These are phyloP conservation scores for Phalloptychus januarius DNA, from an alignment of 2,797 vertebrate species.

Conservation along the genomic window DNA sequence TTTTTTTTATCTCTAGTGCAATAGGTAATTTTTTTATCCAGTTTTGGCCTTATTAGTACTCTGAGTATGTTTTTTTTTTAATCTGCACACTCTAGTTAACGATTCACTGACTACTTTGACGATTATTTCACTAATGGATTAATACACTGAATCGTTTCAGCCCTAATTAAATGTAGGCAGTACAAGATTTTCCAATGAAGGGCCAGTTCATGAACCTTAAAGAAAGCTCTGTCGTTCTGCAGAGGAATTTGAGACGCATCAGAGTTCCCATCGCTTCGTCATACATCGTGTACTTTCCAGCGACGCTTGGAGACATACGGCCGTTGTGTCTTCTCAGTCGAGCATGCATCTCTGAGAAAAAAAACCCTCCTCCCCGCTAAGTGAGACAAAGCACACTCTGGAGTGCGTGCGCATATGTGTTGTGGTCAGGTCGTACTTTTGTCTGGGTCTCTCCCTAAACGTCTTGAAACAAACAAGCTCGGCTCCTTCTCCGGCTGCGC, in stretches of 20 bases:
- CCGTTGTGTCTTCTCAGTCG: conserved; percentile 34
- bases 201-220: not conserved
- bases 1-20: too few relatives aligned
- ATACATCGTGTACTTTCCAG: not conserved
- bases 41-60: too few relatives aligned
- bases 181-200: not conserved
- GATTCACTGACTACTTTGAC: too few relatives aligned
- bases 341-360: conserved; percentile 33
- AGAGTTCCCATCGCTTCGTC: not conserved
- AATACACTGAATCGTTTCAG: too few relatives aligned
- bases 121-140: too few relatives aligned
- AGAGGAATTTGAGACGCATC: not conserved
- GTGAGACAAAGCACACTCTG: not conserved
- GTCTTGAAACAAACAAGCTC: conserved; percentile 32
- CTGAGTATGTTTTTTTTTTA: too few relatives aligned
- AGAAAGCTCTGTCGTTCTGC: not conserved
- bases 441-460: conserved; percentile 40
- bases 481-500: conserved; percentile 5
- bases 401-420: conserved; percentile 49
- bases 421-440: conserved; percentile 33
- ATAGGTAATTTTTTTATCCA: too few relatives aligned
- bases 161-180: too few relatives aligned
- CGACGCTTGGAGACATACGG: conserved; percentile 4
- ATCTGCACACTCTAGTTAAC: too few relatives aligned
- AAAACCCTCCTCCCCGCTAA: not conserved